A percentile compares a stretch with the other conserved stretches of the same genome.
These are phyloP conservation scores for Octomys mimax DNA, from an alignment of 2,797 vertebrate genomes.

Conservation along the genomic window DNA sequence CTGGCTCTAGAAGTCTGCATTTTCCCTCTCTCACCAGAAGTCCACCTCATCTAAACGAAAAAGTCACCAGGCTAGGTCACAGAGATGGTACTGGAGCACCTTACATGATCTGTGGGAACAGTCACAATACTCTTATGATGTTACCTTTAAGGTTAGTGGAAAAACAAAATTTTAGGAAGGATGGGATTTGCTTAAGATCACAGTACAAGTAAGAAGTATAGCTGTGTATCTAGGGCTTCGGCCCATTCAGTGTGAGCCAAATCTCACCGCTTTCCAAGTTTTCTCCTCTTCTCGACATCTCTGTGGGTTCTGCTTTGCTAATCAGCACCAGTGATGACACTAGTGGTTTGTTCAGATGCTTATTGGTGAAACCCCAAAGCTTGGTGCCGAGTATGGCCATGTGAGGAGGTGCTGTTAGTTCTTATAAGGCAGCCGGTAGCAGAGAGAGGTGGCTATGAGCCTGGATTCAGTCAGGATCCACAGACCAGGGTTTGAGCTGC, in stretches of 20 bases:
- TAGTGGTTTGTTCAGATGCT: not conserved
- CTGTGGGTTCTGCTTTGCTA: not conserved
- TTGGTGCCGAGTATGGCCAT: accelerated
- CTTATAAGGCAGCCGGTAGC: not conserved
- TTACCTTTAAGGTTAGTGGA: not conserved
- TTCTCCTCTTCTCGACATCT: not conserved
- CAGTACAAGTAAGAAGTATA: not conserved
- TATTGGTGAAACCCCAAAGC: not conserved
- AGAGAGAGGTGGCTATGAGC: not conserved
- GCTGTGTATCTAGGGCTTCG: not conserved
- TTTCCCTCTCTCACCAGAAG: not conserved
- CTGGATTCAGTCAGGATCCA: not conserved
- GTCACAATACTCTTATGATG: no score
- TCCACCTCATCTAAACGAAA: no score
- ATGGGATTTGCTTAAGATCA: not conserved
- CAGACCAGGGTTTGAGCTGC: not conserved
- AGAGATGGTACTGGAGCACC: not conserved
- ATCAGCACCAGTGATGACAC: not conserved
- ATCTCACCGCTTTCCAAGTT: accelerated
- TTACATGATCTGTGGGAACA: not conserved
- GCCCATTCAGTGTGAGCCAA: not conserved
- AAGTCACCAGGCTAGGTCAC: not conserved
- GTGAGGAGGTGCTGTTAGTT: accelerated
- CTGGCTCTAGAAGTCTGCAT: not conserved
- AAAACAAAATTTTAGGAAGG: not conserved